Evolutionary conservation across 2,888 invertebrate genomes (phyloP).

Genomic region (Euphydryas editha): DNA sequence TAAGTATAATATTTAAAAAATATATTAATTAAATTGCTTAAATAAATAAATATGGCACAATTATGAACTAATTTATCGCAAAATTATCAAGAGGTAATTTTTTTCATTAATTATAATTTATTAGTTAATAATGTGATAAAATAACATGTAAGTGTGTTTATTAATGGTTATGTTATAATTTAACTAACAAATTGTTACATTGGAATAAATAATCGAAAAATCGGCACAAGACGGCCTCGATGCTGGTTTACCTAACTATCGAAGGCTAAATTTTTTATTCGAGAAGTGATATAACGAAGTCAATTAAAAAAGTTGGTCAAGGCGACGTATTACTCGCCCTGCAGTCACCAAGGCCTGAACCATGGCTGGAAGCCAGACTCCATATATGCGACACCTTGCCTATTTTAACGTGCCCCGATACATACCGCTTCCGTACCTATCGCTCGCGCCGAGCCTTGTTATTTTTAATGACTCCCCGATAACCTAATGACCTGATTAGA

Average conservation of each 20-base stretch:
- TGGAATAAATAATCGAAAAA: conserved; percentile 7
- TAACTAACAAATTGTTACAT: neutral
- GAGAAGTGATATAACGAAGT: conserved; percentile 22
- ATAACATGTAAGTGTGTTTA: too few species aligned
- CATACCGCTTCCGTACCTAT: conserved; percentile 22
- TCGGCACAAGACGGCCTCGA: conserved; percentile 15
- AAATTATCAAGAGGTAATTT: too few species aligned
- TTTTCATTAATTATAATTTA: too few species aligned
- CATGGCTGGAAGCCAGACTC: conserved; percentile 26
- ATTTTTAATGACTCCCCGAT: conserved; percentile 33
- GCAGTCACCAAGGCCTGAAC: conserved; percentile 19
- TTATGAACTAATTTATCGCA: too few species aligned
- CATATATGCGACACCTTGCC: neutral
- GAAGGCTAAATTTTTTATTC: conserved; percentile 21
- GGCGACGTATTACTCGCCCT: conserved; percentile 15
- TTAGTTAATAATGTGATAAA: too few species aligned
- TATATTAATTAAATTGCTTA: too few species aligned
- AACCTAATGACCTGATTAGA: conserved; percentile 42
- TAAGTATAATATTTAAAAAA: too few species aligned
- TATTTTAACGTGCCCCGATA: conserved; percentile 19
- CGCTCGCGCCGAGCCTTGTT: conserved; percentile 12
- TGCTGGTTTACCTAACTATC: conserved; percentile 16
- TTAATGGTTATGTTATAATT: neutral
- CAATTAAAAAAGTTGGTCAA: conserved; percentile 30
- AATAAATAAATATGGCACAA: too few species aligned